Evolutionary conservation across 2,888 invertebrate genomes (phyloP), one percentile per base, ranked within the genome.

Genomic region (Tromatobia lineatoria): DNA sequence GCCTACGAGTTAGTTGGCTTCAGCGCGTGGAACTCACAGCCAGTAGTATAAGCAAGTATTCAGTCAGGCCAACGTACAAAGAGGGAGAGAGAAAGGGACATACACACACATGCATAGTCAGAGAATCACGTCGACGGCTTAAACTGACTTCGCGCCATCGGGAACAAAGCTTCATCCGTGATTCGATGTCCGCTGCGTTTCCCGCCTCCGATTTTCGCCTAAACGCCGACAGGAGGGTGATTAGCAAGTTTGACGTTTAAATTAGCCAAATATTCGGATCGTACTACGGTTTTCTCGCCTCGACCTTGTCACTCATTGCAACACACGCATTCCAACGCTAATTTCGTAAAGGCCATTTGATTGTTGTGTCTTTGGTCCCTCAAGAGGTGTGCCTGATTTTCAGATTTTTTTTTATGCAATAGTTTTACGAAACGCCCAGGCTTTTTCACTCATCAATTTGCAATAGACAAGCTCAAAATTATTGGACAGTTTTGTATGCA

Each of bases 171-270:
- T 52, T 73, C 76, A 29, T 23, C 52, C 70, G 50, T 79, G 64
- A 79, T 74, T 76, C 76, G 25, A 71, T 77, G 52, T 77, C 59
- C 82, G 75, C 57, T 25, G 61, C 59, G 23, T 38, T 61, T 66
- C 57, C 52, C 64, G 52, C 47, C 52, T 61, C 74, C 29, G 7
- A 8, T 69, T 81, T 66, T 54, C 70, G 66, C 64, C 75, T 78
- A 76, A 81, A 77, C 59, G 61, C 75, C 79, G 57, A 77, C 57
- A 47, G 67, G 66, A 73, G 64, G 82, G 69, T 78, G 80, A 80
- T 83, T 71, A 70, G 76, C 79, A 79, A 75, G 85, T 85, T 85
- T 85, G 82, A 80, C 82, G 80, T 82, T 85, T 74, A 82, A 85
- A 85, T 85, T 82, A 85, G 70, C 82, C 76, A 20, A 85, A 85